These are phyloP conservation scores for Chloropsis cyanopogon DNA, from an alignment of 2,113 vertebrate genomes.

Conservation along the genomic window DNA sequence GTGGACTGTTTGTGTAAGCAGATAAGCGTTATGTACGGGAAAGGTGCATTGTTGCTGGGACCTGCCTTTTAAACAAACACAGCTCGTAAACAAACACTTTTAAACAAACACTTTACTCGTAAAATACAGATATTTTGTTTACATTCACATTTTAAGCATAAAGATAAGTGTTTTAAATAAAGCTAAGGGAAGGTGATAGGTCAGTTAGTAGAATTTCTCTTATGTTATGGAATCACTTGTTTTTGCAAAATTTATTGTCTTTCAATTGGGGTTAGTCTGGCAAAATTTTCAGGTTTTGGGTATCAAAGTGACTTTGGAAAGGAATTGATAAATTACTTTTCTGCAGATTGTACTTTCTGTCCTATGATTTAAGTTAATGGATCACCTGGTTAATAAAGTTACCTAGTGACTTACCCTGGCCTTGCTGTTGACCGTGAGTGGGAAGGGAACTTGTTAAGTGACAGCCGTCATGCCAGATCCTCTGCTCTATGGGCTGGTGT, in stretches of 20 bases:
- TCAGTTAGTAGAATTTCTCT: neutral
- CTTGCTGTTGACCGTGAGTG: neutral
- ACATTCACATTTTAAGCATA: neutral
- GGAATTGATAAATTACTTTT: neutral
- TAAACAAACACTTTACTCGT: neutral
- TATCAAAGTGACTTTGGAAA: neutral
- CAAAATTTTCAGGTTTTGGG: neutral
- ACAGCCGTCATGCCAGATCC: neutral
- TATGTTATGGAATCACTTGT: fast-evolving
- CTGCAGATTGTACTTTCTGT: neutral
- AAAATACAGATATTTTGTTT: conserved; percentile 3
- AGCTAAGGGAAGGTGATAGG: neutral
- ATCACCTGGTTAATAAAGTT: conserved; percentile 32
- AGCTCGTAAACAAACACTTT: neutral
- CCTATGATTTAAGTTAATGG: neutral
- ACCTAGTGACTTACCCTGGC: neutral
- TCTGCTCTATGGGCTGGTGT: neutral
- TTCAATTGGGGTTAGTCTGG: neutral
- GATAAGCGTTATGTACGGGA: fast-evolving
- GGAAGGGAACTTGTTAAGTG: neutral
- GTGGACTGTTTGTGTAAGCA: neutral
- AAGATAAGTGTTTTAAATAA: neutral
- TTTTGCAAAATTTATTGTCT: neutral
- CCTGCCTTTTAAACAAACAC: neutral
- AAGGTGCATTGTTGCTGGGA: neutral